phyloP scores from a whole-genome alignment of 64 coral and sea anemone genomes.

The Dendronephthya gigantea region DNA sequence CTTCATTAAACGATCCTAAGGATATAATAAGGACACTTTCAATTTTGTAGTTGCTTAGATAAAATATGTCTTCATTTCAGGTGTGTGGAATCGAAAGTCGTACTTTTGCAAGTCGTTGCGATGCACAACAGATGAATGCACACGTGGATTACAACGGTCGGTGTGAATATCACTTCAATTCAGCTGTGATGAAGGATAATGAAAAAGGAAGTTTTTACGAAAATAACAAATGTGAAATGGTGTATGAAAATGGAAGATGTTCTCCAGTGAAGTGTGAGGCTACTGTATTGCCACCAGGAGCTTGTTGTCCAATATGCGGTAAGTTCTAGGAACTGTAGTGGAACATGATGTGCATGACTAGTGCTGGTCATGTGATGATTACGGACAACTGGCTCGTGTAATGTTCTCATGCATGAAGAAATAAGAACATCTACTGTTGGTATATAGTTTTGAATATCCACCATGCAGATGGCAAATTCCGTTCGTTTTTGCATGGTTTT shows the following conservation, averaged over 20 bases:
- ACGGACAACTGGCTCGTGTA: not conserved
- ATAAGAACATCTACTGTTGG: too few relatives aligned
- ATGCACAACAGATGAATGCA: not conserved
- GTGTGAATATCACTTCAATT: not conserved
- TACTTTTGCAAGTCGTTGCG: not conserved
- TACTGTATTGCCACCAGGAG: not conserved
- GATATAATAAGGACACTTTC: too few relatives aligned
- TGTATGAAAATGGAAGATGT: constrained; percentile 8
- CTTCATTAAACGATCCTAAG: too few relatives aligned
- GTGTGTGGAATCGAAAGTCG: not conserved
- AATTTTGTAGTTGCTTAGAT: too few relatives aligned
- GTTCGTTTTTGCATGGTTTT: too few relatives aligned
- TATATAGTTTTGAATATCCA: too few relatives aligned
- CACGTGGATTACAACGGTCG: not conserved
- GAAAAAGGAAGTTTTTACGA: not conserved
- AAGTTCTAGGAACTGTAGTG: not conserved
- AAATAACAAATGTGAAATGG: not conserved
- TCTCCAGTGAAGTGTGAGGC: not conserved
- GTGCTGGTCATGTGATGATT: not conserved
- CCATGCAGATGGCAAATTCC: too few relatives aligned
- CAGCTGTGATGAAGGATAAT: not conserved
- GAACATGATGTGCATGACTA: too few relatives aligned
- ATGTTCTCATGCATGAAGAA: too few relatives aligned
- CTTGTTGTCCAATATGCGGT: constrained; percentile 1
- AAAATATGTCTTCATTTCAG: not conserved